Base-by-base conservation (phyloP, 2,888 invertebrate genomes). In the Melangyna quadrimaculata region DNA sequence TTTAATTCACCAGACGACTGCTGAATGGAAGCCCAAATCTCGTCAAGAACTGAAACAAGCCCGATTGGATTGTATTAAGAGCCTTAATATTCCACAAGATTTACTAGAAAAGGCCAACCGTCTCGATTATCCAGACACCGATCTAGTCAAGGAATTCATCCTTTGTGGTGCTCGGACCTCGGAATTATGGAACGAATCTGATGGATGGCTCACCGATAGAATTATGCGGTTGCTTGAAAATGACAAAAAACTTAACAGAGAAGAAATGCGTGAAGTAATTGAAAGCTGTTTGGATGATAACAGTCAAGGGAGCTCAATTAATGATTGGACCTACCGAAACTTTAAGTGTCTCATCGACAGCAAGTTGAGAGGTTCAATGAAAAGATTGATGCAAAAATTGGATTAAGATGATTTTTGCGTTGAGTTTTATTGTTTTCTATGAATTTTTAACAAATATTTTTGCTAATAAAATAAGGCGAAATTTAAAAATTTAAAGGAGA, bases 11-110 rank as follows among this genome's bases (percentile, higher is more conserved):
- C 1, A 84, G 84, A 40, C 35, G 0, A 67, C 61, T 14, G 79
- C 79, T 29, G 84, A 84, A 4, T 84, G 79, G 84, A 61, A 69
- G 35, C 84, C 79, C 6, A 75, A 72, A 22, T 9, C 79, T 3
- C 71, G 61, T 17, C 59, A 71, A 7, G 67, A 84, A 19, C 32
- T 79, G 0, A 72, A 29, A 6, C 67, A 69, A 40, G 27, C 19
- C 10, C 75, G 79, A 6, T 8, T 37, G 24, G 59, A 75, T 12
- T 84, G 84, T 51, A 32, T 61, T 12, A 53, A 77, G 8, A 40
- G 32, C 3, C 12, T 63, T 9, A 53, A 75, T 45, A 9, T 84
- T 8, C 4, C 83, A 0, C 24, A 65, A 19, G 79, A 84, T 1
- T 12, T 84, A 24, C 40, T 24, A 29, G 71, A 78, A 0, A 84